Percentiles rank a stretch among this genome's conserved stretches.
phyloP scores from a whole-genome alignment of 2,797 vertebrate genomes.

The Mus minutoides region DNA sequence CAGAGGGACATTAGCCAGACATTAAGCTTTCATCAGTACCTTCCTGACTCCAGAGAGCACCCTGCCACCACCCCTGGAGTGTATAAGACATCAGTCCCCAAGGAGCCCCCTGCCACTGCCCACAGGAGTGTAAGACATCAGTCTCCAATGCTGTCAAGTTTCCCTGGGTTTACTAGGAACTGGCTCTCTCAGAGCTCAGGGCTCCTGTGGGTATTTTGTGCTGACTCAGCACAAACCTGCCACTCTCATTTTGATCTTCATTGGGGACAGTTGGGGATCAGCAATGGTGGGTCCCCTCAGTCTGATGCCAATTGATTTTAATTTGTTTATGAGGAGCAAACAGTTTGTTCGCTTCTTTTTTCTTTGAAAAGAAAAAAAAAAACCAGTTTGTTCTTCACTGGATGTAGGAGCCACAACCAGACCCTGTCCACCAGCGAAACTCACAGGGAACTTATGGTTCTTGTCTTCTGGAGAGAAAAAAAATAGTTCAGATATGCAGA shows the following conservation, averaged over 20 bases:
- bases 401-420: fast-evolving
- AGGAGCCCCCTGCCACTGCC: background rate
- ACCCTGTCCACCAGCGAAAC: background rate
- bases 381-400: fast-evolving
- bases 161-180: background rate
- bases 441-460: background rate
- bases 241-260: background rate
- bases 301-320: background rate
- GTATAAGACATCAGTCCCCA: background rate
- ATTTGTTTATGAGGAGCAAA: background rate
- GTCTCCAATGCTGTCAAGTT: background rate
- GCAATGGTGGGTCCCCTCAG: background rate
- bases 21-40: background rate
- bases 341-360: background rate
- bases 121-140: fast-evolving
- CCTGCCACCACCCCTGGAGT: background rate
- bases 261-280: background rate
- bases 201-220: background rate
- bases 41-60: background rate
- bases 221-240: background rate
- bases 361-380: background rate
- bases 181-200: background rate
- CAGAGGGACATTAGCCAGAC: background rate
- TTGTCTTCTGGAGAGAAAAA: background rate
- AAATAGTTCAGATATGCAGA: background rate